These are phyloP conservation scores for zebrafish (Danio rerio) DNA, from an alignment of 2,113 vertebrate species.

Conservation along the genomic window GRCz12tu NC_133190.1:15040001-15040500, in stretches of 20 bases:
- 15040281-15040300: neutral
- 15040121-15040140: neutral
- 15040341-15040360: neutral
- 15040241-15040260: neutral
- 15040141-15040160: neutral
- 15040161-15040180: neutral
- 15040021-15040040: too few relatives aligned
- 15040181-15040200: neutral
- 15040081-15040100: too few relatives aligned
- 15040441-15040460: neutral
- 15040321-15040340: neutral
- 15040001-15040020: too few relatives aligned
- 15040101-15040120: too few relatives aligned
- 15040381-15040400: neutral
- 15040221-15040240: neutral
- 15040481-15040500: slow-evolving; percentile 8
- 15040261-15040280: neutral
- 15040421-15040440: neutral
- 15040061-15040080: too few relatives aligned
- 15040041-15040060: too few relatives aligned
- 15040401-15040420: neutral
- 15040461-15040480: neutral
- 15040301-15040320: neutral
- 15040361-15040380: neutral
- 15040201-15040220: slow-evolving; percentile 10